Base-by-base conservation (phyloP, 2,888 invertebrate species). In the Trissonchulus sp. region DNA sequence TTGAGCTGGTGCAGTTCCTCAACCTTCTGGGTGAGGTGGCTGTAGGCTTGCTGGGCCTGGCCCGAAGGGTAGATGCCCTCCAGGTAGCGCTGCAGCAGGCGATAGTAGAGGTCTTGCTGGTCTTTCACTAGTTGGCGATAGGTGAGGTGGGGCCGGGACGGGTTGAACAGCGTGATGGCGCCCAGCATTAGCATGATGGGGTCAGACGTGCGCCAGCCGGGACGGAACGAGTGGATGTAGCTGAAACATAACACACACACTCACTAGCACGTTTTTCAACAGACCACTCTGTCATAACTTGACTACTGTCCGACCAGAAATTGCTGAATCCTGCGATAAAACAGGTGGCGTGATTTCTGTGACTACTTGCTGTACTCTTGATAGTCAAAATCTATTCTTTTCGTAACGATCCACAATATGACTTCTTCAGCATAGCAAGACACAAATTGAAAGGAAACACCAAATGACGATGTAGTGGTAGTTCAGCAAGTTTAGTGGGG, bases 101-200 rank as follows among this genome's bases (percentile, higher is more conserved):
- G 60, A 28, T 74, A 75, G 65, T 80, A 80, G 28, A 60, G n/a
- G 30, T 79, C 93, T 89, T 93, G 93, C 85, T 93, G 93, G 76
- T 92, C 85, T 85, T 91, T 90, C 77, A 94, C 91, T 72, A 93
- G 92, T 84, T 93, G 93, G 31, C 89, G 88, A 84, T 94, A 93
- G 79, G 93, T 90, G 30, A 94, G 90, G 80, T 90, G 89, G 0
- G 90, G 88, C 75, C 95, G 87, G 77, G 91, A 90, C 0, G 96
- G 93, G 74, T 92, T 90, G 85, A 98, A 97, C 71, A 98, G 87
- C 78, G 93, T 89, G 77, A 98, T 93, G 80, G 95, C 94, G 83
- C 92, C 92, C 85, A 97, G 88, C 80, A 97, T 91, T 34, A 94
- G 89, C 84, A 97, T 93, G 74, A 97, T 90, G 84, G 92, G 91